phyloP scores from a whole-genome alignment of 1,140 invertebrate species.

The Campoletis sonorensis region DNA sequence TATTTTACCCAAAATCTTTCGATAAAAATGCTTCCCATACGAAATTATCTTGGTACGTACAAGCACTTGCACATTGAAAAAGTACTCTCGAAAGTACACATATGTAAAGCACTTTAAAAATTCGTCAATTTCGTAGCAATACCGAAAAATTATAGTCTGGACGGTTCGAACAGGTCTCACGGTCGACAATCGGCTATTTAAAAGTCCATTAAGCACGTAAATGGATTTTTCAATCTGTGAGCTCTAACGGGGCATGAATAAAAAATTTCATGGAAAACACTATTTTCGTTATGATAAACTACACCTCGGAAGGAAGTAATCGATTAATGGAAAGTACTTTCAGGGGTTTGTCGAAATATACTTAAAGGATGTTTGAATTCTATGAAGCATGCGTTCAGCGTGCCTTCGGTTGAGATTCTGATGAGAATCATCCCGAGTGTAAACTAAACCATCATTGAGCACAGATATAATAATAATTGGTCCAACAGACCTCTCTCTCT shows the following conservation, averaged over 20 bases:
- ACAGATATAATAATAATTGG: constrained; percentile 4
- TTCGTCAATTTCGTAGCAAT: no score
- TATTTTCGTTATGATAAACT: neutral
- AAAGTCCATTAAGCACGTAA: constrained; percentile 21
- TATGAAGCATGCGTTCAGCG: neutral
- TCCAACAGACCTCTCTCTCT: neutral
- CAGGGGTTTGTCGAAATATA: neutral
- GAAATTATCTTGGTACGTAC: no score
- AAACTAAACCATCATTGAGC: constrained; percentile 6
- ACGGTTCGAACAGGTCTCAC: neutral
- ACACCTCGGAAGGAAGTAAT: neutral
- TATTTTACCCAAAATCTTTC: no score
- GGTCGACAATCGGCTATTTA: neutral
- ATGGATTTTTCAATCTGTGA: constrained; percentile 18
- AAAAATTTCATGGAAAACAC: neutral
- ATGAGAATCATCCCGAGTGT: constrained; percentile 23
- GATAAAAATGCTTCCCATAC: no score
- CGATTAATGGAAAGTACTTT: neutral
- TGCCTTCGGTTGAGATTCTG: neutral
- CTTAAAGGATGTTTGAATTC: constrained; percentile 7
- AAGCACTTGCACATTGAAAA: no score
- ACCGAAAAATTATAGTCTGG: neutral
- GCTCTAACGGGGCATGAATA: constrained; percentile 9
- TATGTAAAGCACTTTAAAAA: neutral
- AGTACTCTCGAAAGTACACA: neutral